Percentiles rank a stretch among this genome's conserved stretches.
These are phyloP conservation scores for Bedellia somnulentella DNA, from an alignment of 2,888 invertebrate genomes.

Conservation along the genomic window DNA sequence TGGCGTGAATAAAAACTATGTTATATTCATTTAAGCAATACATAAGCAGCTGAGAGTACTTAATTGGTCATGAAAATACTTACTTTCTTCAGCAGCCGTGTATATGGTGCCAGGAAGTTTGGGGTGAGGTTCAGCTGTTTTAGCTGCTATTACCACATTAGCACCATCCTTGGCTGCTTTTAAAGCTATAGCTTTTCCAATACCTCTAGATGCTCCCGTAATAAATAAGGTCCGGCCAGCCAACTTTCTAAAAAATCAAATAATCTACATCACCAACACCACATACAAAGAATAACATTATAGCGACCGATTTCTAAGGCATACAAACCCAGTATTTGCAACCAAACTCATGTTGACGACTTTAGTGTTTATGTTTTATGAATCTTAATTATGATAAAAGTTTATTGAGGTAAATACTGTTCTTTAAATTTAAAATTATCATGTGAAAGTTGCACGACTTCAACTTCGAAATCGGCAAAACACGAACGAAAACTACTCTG, in stretches of 20 bases:
- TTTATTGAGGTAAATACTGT: too few species aligned
- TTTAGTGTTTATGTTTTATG: too few species aligned
- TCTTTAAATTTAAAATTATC: too few species aligned
- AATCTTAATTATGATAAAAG: too few species aligned
- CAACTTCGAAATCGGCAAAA: too few species aligned
- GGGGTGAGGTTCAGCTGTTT: conserved; percentile 87
- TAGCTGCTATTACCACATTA: conserved; percentile 88
- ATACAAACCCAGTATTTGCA: conserved; percentile 47
- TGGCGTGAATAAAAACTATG: too few species aligned
- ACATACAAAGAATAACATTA: conserved; percentile 10
- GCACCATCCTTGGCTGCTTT: conserved; percentile 93
- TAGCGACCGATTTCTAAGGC: conserved; percentile 4
- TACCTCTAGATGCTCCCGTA: conserved; percentile 95
- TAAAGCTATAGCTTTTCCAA: conserved; percentile 92
- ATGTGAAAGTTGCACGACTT: too few species aligned
- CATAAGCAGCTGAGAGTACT: too few species aligned
- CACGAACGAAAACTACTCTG: too few species aligned
- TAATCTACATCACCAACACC: conserved; percentile 9
- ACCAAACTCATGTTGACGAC: conserved; percentile 45
- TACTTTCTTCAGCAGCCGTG: conserved; percentile 87
- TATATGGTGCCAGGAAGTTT: conserved; percentile 92
- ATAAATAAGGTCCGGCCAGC: conserved; percentile 92
- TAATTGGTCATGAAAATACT: too few species aligned
- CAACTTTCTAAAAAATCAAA: conserved; percentile 39
- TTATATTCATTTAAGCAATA: too few species aligned